Conservation (phyloP, 2,797 vertebrate species). For the Sebastes miniatus region DNA sequence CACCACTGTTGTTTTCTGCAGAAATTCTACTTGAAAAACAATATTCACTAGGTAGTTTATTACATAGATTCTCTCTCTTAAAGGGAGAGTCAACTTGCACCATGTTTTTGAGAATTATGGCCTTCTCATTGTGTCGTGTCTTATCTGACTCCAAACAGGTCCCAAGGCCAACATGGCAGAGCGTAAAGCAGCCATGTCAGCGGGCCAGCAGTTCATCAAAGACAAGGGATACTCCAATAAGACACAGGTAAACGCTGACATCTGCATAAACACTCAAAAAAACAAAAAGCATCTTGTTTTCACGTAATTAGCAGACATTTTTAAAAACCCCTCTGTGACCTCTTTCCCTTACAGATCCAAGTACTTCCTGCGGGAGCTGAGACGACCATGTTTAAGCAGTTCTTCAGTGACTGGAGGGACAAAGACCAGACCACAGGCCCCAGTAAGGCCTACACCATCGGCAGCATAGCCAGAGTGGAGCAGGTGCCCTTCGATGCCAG, state of each 20-base stretch:
- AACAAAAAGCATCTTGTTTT: not conserved
- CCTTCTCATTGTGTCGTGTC: not conserved
- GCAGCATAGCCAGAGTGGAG: conserved; percentile 75
- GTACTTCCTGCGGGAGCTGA: conserved; percentile 82
- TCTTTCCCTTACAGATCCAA: conserved; percentile 73
- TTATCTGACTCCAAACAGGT: conserved; percentile 63
- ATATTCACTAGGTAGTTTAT: not conserved
- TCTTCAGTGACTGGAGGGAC: conserved; percentile 84
- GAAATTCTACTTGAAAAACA: not conserved
- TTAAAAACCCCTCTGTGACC: not conserved
- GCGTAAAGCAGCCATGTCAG: conserved; percentile 81
- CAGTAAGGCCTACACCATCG: conserved; percentile 75
- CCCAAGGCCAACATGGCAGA: conserved; percentile 77
- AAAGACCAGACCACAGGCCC: conserved; percentile 81
- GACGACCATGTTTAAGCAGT: conserved; percentile 84
- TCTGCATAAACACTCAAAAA: not conserved
- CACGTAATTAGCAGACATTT: not conserved
- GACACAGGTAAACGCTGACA: conserved; percentile 73
- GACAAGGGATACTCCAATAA: conserved; percentile 79
- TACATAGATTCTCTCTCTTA: not conserved
- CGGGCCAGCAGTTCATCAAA: conserved; percentile 81
- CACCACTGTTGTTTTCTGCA: not conserved
- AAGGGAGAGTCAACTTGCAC: not conserved
- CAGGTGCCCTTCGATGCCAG: conserved; percentile 84
- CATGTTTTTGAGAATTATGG: not conserved